Base-by-base conservation (phyloP, 2,888 invertebrate species). In the Odontocerum albicorne region DNA sequence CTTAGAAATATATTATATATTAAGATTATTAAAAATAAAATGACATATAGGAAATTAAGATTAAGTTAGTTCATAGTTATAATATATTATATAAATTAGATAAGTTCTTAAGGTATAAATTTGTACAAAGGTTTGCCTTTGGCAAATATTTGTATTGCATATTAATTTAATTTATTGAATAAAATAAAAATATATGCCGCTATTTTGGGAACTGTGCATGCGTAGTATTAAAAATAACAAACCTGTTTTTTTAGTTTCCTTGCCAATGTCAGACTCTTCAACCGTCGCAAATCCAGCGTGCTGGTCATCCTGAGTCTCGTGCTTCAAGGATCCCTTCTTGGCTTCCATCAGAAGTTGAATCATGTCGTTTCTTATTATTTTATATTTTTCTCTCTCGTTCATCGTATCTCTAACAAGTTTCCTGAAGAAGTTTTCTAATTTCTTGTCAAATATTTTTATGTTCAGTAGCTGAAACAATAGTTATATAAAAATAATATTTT, bases 281-380 rank as follows among this genome's bases (percentile, higher is more conserved):
- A 56, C 46, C 12, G 35, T 53, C 13, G 55, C 35, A 21, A 56
- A 59, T 19, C 55, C 45, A 2, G 40, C 27, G 13, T 56, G 56
- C 12, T 59, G 49, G 13, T 31, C 15, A 2, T 56, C 38, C 12
- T 35, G 42, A 8, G n/a, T 39, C 13, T 56, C 59, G 33, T 49
- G 32, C n/a, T 43, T 38, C 42, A 50, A 32, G 2, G 47, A 52
- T 21, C 59, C 59, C 16, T 59, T 59, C 36, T 59, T 59, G n/a
- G 59, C 59, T 22, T 45, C 31, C 56, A 59, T 59, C 35, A 59
- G 39, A 2, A 59, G 46, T 13, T 59, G 53, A n/a, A 59, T 59
- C 59, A 59, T 56, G 21, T 59, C 59, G 20, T 53, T 45, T 19
- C 59, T 38, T 4, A 53, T 31, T 6, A 49, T 40, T 2, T 40